Conservation (phyloP, 2,113 vertebrate genomes). For the Hirundichthys speculiger region DNA sequence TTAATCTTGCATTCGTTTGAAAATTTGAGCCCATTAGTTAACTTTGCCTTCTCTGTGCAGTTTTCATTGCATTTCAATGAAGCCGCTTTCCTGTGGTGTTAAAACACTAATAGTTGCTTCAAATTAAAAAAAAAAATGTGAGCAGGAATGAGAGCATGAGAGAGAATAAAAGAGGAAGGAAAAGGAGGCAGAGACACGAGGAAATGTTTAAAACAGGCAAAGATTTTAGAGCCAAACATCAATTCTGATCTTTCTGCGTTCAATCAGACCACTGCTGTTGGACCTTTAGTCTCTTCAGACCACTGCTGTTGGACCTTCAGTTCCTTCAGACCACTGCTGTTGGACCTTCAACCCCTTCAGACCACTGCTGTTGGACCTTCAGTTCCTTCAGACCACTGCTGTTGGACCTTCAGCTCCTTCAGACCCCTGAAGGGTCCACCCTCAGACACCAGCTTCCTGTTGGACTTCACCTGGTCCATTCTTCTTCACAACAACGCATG, state of each 20-base stretch:
- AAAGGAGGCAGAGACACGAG: conserved; percentile 29
- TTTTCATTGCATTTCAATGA: conserved; percentile 87
- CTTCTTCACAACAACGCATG: too few species aligned
- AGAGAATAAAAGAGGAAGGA: conserved; percentile 49
- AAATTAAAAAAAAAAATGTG: conserved; percentile 77
- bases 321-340: too few species aligned
- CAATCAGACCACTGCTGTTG: conserved; percentile 47
- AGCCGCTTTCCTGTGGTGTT: conserved; percentile 82
- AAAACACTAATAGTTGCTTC: conserved; percentile 84
- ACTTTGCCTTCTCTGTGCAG: conserved; percentile 82
- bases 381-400: too few species aligned
- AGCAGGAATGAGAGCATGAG: conserved; percentile 48
- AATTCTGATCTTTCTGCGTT: conserved; percentile 59
- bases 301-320: conserved; percentile 5
- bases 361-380: too few species aligned
- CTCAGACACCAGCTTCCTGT: too few species aligned
- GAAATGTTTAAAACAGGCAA: conserved; percentile 38
- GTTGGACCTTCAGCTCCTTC: too few species aligned
- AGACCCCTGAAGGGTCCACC: too few species aligned
- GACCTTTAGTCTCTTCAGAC: conserved; percentile 41
- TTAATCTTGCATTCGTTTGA: conserved; percentile 88
- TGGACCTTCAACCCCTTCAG: too few species aligned
- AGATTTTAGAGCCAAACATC: conserved; percentile 67
- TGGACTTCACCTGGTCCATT: too few species aligned
- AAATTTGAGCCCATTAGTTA: conserved; percentile 87